A percentile compares a stretch with the other conserved stretches of the same genome.
Evolutionary conservation across 2,888 invertebrate genomes (phyloP).

Genomic region (Ochropacha duplaris): DNA sequence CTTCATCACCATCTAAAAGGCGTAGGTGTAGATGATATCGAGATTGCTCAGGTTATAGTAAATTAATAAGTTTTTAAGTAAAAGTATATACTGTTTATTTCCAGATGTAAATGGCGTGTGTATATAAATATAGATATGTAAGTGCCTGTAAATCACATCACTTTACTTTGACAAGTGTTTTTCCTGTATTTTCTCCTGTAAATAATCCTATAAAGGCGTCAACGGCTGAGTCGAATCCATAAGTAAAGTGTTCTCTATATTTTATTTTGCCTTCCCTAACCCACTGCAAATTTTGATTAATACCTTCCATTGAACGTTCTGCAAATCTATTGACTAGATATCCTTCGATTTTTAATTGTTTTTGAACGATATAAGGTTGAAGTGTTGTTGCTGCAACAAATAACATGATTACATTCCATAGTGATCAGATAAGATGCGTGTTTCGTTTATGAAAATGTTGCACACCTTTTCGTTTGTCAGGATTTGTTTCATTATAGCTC

Average conservation of each 20-base stretch:
- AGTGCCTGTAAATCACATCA: conserved; percentile 38
- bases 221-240: conserved; percentile 86
- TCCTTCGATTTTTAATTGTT: conserved; percentile 85
- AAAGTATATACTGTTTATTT: not conserved
- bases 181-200: conserved; percentile 85
- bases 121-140: conserved; percentile 3
- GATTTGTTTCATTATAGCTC: conserved; percentile 81
- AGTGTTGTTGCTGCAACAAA: conserved; percentile 61
- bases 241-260: conserved; percentile 84
- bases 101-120: not conserved
- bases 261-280: conserved; percentile 86
- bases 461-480: conserved; percentile 72
- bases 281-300: conserved; percentile 84
- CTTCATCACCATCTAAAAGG: conserved; percentile 33
- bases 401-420: not conserved
- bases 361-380: conserved; percentile 79
- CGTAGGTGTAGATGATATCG: conserved; percentile 41
- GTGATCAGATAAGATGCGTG: no score
- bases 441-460: no score
- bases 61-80: not conserved
- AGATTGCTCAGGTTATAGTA: not conserved
- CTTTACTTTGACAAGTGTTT: conserved; percentile 85
- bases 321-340: conserved; percentile 79
- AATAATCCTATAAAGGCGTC: conserved; percentile 85
- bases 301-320: conserved; percentile 82